Evolutionary conservation across 2,888 invertebrate species (phyloP).

Genomic region (Trichopoda pennipes): DNA sequence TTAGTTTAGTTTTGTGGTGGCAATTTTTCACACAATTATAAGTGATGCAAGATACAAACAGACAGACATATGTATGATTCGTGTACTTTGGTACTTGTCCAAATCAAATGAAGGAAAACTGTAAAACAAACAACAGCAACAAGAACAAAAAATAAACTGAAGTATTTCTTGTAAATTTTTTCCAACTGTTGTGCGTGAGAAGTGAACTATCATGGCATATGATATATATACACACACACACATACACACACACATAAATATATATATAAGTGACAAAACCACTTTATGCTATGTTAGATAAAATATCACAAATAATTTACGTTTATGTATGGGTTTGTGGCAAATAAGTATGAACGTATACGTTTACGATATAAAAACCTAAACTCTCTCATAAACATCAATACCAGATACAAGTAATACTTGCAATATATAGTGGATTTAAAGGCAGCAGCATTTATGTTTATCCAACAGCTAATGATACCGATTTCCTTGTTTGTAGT

Average conservation of each 20-base stretch:
- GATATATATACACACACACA: slow-evolving; percentile 40
- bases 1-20: slow-evolving; percentile 62
- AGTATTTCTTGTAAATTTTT: slow-evolving; percentile 46
- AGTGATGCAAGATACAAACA: slow-evolving; percentile 53
- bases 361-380: background rate
- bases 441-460: slow-evolving; percentile 27
- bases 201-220: slow-evolving; percentile 61
- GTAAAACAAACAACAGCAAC: background rate
- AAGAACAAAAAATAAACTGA: slow-evolving; percentile 11
- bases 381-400: slow-evolving; percentile 25
- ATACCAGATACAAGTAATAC: slow-evolving; percentile 27
- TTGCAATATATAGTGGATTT: background rate
- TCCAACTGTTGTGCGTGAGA: slow-evolving; percentile 63
- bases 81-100: background rate
- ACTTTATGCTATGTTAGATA: slow-evolving; percentile 54
- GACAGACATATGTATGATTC: background rate
- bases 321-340: background rate
- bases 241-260: too few species aligned
- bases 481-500: slow-evolving; percentile 56
- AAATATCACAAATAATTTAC: slow-evolving; percentile 34
- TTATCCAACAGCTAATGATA: slow-evolving; percentile 63
- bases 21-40: slow-evolving; percentile 68
- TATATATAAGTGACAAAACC: slow-evolving; percentile 59
- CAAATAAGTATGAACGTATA: slow-evolving; percentile 1
- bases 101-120: slow-evolving; percentile 32